Evolutionary conservation across 35 echinoderm and acorn worm genomes (phyloP).

Genomic region (Chiridota heheva): DNA sequence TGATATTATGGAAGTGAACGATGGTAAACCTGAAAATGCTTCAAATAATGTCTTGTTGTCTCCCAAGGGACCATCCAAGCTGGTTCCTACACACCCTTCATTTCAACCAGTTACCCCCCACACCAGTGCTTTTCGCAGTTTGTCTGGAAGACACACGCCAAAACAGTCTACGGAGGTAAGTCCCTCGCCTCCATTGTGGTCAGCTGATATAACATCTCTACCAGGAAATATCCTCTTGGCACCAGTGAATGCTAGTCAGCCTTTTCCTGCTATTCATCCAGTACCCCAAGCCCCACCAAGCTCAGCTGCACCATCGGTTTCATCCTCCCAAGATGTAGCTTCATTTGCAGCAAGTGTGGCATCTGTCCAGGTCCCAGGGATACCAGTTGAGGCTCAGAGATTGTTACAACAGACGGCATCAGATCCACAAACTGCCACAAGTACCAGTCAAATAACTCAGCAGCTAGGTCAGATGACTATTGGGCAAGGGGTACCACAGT

Average conservation of each 20-base stretch:
- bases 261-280: conserved; percentile 30
- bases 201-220: conserved; percentile 66
- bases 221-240: conserved; percentile 84
- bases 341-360: conserved; percentile 24
- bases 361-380: conserved; percentile 21
- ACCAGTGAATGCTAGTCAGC: no score
- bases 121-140: conserved; percentile 73
- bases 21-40: neutral
- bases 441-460: neutral
- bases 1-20: neutral
- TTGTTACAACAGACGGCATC: neutral
- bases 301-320: conserved; percentile 37
- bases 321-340: conserved; percentile 46
- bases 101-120: conserved; percentile 45
- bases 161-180: conserved; percentile 54
- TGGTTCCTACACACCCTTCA: neutral
- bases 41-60: neutral
- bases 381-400: conserved; percentile 7
- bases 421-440: neutral
- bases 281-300: conserved; percentile 30
- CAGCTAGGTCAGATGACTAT: conserved; percentile 16
- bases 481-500: no score
- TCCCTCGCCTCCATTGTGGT: conserved; percentile 86
- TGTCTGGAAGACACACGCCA: conserved; percentile 44
- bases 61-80: neutral